These are phyloP conservation scores for Protonemura montana DNA, from an alignment of 2,888 invertebrate species.

Conservation along the genomic window DNA sequence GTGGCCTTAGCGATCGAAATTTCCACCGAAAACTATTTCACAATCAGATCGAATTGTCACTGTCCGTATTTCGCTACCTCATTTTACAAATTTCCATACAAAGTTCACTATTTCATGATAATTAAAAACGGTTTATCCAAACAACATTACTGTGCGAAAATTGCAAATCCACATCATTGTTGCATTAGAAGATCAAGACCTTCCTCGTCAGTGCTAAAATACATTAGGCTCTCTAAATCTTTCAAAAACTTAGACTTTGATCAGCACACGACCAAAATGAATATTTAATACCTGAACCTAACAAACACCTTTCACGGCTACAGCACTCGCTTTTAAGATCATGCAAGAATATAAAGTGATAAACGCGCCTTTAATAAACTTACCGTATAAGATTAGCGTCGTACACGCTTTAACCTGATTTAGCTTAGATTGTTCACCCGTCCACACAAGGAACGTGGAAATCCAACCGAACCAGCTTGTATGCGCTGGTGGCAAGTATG, in stretches of 20 bases:
- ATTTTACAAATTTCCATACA: no score
- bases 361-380: neutral
- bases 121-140: neutral
- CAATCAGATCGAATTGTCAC: no score
- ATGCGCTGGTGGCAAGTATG: neutral
- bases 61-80: no score
- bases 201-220: neutral
- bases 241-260: neutral
- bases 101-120: no score
- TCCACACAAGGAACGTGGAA: neutral
- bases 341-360: neutral
- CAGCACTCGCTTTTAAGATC: neutral
- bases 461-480: neutral
- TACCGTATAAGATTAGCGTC: neutral
- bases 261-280: neutral
- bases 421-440: neutral
- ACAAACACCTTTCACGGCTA: neutral
- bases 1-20: no score
- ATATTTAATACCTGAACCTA: neutral
- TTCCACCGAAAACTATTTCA: no score
- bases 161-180: neutral
- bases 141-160: neutral
- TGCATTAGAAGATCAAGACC: neutral
- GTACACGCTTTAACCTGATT: neutral
- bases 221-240: neutral